These are phyloP conservation scores for Parnassius glacialis DNA, from an alignment of 2,888 invertebrate genomes.

Conservation along the genomic window DNA sequence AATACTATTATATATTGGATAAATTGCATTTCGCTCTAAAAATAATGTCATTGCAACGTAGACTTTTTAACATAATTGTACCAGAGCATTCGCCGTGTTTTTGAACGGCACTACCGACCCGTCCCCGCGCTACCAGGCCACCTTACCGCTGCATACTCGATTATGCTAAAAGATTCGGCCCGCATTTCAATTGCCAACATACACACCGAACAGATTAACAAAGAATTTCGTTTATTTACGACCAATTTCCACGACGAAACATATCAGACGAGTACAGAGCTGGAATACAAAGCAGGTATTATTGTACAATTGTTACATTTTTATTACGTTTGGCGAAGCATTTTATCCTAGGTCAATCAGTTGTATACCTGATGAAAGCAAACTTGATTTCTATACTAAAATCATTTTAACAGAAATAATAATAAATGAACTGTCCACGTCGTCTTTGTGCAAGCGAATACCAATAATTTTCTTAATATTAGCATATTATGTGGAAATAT, in stretches of 20 bases:
- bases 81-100: background rate
- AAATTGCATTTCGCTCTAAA: background rate
- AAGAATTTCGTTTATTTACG: constrained; percentile 25
- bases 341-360: constrained; percentile 22
- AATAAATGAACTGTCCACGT: no score
- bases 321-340: constrained; percentile 13
- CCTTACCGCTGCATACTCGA: constrained; percentile 30
- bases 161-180: constrained; percentile 32
- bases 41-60: background rate
- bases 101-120: background rate
- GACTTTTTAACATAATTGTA: constrained; percentile 1
- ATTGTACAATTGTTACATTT: constrained; percentile 14
- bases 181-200: constrained; percentile 32
- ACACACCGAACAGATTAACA: constrained; percentile 23
- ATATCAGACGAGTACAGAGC: constrained; percentile 6
- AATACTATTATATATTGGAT: no score
- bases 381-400: background rate
- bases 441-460: no score
- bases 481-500: no score
- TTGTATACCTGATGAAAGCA: constrained; percentile 18
- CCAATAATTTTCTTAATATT: no score
- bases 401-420: no score
- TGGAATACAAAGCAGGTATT: constrained; percentile 14
- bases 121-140: background rate
- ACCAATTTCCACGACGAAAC: constrained; percentile 23